Conservation (phyloP, 2,797 vertebrate species). For the Poeciliopsis gracilis region DNA sequence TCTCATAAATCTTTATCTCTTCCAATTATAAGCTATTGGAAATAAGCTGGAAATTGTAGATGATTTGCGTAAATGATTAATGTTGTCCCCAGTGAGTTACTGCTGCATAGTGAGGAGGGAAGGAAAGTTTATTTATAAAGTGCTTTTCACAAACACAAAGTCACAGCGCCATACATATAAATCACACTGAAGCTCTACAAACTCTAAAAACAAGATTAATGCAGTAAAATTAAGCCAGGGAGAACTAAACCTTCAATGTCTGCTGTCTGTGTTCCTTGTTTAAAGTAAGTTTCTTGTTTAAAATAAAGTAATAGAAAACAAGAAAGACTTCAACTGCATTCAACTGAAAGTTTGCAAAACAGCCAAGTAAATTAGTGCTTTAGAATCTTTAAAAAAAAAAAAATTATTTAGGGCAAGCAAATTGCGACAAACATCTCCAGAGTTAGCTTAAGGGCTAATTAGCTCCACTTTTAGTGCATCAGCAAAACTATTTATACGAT, state of each 20-base stretch:
- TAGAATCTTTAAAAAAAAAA: background rate
- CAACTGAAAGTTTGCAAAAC: background rate
- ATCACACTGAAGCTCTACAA: too few species aligned
- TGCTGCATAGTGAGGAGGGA: background rate
- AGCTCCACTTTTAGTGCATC: background rate
- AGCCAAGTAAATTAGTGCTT: background rate
- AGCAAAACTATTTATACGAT: background rate
- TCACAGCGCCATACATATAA: too few species aligned
- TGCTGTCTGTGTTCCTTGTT: too few species aligned
- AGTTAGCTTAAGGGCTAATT: background rate
- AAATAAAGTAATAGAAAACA: too few species aligned
- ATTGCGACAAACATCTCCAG: background rate
- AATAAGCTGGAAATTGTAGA: background rate
- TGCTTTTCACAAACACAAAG: too few species aligned
- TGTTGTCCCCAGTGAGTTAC: background rate
- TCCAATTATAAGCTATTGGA: background rate
- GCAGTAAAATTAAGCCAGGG: too few species aligned
- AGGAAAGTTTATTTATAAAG: too few species aligned
- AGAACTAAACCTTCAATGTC: too few species aligned
- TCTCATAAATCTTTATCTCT: background rate
- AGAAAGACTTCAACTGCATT: background rate
- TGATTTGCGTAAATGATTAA: background rate
- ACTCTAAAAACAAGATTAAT: too few species aligned
- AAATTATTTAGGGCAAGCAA: background rate
- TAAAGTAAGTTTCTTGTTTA: too few species aligned